phyloP scores from a whole-genome alignment of 2,797 vertebrate genomes.

The Carapus acus region DNA sequence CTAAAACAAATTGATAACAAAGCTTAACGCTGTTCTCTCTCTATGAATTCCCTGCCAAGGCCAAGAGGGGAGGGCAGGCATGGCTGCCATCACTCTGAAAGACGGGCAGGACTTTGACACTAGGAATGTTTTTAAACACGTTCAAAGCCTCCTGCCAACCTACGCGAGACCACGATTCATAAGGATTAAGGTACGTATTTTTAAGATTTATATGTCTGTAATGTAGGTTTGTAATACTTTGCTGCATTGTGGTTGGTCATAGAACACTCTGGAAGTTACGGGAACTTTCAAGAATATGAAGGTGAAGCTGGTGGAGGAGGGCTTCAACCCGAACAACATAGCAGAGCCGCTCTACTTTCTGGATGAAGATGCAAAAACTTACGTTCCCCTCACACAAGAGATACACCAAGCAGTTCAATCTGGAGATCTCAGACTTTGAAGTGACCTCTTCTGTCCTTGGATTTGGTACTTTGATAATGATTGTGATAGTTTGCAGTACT shows the following conservation, averaged over 20 bases:
- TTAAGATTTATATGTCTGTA: no score
- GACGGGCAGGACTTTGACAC: conserved; percentile 70
- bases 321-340: conserved; percentile 71
- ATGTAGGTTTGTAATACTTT: background rate
- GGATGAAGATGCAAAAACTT: conserved; percentile 65
- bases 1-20: no score
- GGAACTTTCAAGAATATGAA: conserved; percentile 79
- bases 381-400: conserved; percentile 68
- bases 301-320: conserved; percentile 69
- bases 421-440: conserved; percentile 69
- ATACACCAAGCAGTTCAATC: conserved; percentile 65
- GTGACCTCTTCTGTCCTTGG: no score
- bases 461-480: no score
- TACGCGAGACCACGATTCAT: conserved; percentile 80
- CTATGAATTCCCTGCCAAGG: conserved; percentile 53
- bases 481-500: no score
- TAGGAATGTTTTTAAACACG: conserved; percentile 58
- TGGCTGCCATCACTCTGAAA: conserved; percentile 73
- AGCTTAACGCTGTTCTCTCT: background rate
- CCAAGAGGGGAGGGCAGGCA: conserved; percentile 79
- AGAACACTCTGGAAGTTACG: conserved; percentile 72
- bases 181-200: conserved; percentile 80
- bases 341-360: conserved; percentile 75
- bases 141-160: conserved; percentile 67
- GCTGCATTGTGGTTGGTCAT: conserved; percentile 26